These are phyloP conservation scores for Todus mexicanus DNA, from an alignment of 2,797 vertebrate species.

Conservation along the genomic window DNA sequence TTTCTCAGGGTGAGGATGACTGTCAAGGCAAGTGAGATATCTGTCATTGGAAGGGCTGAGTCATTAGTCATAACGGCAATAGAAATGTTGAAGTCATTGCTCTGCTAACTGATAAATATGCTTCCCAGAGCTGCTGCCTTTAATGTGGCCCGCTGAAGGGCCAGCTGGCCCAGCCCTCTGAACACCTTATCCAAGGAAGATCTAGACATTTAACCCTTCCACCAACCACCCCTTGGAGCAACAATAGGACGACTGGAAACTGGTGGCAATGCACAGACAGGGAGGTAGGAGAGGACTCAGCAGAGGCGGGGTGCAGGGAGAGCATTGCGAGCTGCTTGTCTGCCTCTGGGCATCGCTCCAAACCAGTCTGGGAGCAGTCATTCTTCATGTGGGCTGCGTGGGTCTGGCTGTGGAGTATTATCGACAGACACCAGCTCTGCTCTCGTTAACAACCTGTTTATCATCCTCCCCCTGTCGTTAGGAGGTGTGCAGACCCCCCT, in stretches of 20 bases:
- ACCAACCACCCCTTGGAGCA: neutral
- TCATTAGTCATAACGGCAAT: neutral
- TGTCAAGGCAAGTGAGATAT: neutral
- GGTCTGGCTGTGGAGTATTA: neutral
- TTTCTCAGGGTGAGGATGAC: neutral
- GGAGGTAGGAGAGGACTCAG: neutral
- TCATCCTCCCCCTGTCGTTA: neutral
- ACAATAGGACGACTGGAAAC: neutral
- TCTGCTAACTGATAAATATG: neutral
- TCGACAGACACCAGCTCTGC: neutral
- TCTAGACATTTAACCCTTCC: neutral
- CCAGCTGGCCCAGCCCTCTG: neutral
- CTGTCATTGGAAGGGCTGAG: neutral
- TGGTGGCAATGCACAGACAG: accelerated
- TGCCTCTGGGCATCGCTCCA: neutral
- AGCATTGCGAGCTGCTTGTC: neutral
- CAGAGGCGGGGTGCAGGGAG: neutral
- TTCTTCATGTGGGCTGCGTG: neutral
- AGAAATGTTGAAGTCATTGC: neutral
- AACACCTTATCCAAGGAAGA: neutral
- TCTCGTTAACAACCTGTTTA: constrained; percentile 4
- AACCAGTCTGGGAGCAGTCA: neutral
- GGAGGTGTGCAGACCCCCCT: neutral
- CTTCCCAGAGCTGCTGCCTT: neutral
- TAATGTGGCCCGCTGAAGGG: neutral